phyloP scores from a whole-genome alignment of 2,113 vertebrate species.

The Etheostoma cragini region DNA sequence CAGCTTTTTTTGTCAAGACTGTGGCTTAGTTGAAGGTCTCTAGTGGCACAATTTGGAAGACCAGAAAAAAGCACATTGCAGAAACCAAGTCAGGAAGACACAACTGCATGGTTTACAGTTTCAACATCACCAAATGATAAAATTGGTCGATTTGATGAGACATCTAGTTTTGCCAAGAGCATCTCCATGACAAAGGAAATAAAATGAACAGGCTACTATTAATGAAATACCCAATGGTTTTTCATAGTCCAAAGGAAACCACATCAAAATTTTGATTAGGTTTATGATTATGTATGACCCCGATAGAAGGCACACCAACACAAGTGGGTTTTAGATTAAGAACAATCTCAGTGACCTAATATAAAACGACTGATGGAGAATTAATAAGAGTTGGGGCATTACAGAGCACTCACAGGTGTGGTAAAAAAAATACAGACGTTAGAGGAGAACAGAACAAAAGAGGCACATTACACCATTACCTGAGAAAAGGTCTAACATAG shows the following conservation, averaged over 20 bases:
- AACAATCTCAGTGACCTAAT: constrained; percentile 49
- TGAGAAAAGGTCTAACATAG: constrained; percentile 37
- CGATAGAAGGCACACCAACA: constrained; percentile 10
- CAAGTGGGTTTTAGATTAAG: constrained; percentile 50
- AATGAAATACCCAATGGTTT: constrained; percentile 1
- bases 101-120: too few relatives aligned
- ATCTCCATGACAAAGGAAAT: background rate
- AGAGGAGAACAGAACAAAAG: constrained; percentile 51
- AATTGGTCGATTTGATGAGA: background rate
- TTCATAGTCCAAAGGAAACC: background rate
- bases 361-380: constrained; percentile 57
- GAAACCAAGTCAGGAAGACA: too few relatives aligned
- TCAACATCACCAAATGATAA: too few relatives aligned
- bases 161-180: background rate
- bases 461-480: constrained; percentile 57
- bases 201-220: background rate
- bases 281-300: constrained; percentile 50
- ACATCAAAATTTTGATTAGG: background rate
- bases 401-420: constrained; percentile 54
- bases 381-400: constrained; percentile 70
- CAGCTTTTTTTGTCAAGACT: too few relatives aligned
- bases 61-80: too few relatives aligned
- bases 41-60: too few relatives aligned
- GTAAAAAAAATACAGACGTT: constrained; percentile 44
- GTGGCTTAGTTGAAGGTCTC: too few relatives aligned